phyloP scores from a whole-genome alignment of 2,888 invertebrate genomes.

The Nudaria mundana region DNA sequence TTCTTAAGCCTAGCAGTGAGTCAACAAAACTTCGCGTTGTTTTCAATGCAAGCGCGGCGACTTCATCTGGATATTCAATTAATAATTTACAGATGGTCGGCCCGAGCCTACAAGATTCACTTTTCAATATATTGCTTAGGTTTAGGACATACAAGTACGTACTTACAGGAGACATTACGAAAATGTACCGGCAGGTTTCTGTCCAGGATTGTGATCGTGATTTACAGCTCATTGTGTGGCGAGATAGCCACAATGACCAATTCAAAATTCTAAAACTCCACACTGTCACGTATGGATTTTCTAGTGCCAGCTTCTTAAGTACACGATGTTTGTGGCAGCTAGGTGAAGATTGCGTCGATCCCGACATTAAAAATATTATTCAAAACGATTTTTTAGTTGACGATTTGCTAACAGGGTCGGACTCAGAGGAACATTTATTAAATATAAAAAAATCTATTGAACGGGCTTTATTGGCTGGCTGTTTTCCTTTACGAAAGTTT shows the following conservation, averaged over 20 bases:
- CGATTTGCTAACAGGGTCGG: not conserved
- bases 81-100: conserved; percentile 4
- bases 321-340: conserved; percentile 1
- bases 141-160: conserved; percentile 1
- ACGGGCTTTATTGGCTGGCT: not conserved
- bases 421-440: not conserved
- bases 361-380: not conserved
- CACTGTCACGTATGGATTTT: conserved; percentile 2
- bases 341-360: not conserved
- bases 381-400: conserved; percentile 3
- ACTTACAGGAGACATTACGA: too few relatives aligned
- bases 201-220: conserved; percentile 8
- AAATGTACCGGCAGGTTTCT: not conserved
- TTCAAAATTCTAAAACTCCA: not conserved
- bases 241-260: not conserved
- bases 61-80: not conserved
- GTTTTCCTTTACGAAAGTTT: conserved; percentile 1
- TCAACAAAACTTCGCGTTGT: conserved; percentile 3
- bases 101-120: not conserved
- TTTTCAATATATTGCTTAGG: conserved; percentile 4
- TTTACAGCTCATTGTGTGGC: conserved; percentile 15
- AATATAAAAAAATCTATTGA: not conserved
- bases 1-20: not conserved
- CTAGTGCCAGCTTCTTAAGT: not conserved
- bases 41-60: conserved; percentile 1